Evolutionary conservation across 2,888 invertebrate genomes (phyloP).

Genomic region (Hemistola chrysoprasaria): DNA sequence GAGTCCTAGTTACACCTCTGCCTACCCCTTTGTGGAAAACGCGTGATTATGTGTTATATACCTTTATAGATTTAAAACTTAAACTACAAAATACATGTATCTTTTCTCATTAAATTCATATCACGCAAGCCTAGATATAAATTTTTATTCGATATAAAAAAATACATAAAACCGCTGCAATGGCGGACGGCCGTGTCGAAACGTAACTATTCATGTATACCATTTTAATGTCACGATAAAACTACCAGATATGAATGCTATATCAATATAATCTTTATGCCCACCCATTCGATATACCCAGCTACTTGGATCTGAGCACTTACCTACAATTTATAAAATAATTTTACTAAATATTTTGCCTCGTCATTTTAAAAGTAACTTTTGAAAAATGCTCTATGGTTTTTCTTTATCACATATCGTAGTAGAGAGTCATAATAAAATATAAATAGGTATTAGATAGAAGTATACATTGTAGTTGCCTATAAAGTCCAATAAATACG

Average conservation of each 20-base stretch:
- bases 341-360: constrained; percentile 1
- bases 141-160: constrained; percentile 46
- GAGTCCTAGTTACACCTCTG: no score
- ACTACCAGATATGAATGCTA: constrained; percentile 55
- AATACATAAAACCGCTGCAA: constrained; percentile 34
- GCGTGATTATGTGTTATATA: no score
- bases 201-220: constrained; percentile 50
- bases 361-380: no score
- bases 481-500: no score
- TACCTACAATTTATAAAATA: no score
- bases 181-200: constrained; percentile 57
- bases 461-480: no score
- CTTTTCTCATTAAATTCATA: constrained; percentile 7
- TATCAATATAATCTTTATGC: constrained; percentile 57
- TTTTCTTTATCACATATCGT: no score
- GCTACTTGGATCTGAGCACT: background rate
- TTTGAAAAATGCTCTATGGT: no score
- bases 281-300: constrained; percentile 30
- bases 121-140: constrained; percentile 17
- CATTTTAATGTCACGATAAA: constrained; percentile 73
- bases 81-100: background rate
- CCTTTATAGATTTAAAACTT: no score
- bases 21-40: no score
- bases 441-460: no score
- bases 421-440: no score